Evolutionary conservation across 1,140 invertebrate genomes (phyloP), one percentile per base, ranked within the genome.

Genomic region (Spodoptera litura): DNA sequence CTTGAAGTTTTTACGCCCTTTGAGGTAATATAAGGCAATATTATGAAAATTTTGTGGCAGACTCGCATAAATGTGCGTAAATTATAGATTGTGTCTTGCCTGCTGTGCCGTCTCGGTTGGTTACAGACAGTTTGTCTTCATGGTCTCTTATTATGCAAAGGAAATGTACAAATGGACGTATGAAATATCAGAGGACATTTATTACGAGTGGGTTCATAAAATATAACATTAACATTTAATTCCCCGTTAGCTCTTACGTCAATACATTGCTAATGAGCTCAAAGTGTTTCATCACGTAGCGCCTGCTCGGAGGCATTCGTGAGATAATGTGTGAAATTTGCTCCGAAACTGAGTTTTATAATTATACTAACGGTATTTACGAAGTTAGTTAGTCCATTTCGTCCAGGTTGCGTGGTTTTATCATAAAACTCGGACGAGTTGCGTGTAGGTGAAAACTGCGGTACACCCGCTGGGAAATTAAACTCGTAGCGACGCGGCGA

Each of bases 381-480:
- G 13, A 77, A 80, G 71, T 80, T 58, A 68, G 55, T 31, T 82
- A 49, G 78, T 71, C 68, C 75, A 81, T 83, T 76, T 64, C 44
- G 53, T 78, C 59, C 62, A 79, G 35, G 72, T 66, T 66, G 51
- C 31, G 73, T 66, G 55, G 75, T 82, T 78, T 81, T 82, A 80
- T 83, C 15, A 80, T 81, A 79, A 83, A 85, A 85, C 77, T 78
- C 74, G 55, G 52, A 62, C 25, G 66, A 77, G 81, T 66, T 83
- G 77, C 68, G 74, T 80, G 73, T 76, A 72, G 77, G 78, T 80
- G 85, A 83, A 83, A 87, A 85, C 81, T 83, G 85, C 78, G 73
- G 78, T 74, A 81, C 81, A 86, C 81, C 89, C 88, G 78, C 62
- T 87, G 91, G 91, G 91, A 92, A 92, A 92, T 92, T 89, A 89